Evolutionary conservation across 2,888 invertebrate species (phyloP), one percentile per base, ranked within the genome.

Genomic region (Tetragonisca angustula): DNA sequence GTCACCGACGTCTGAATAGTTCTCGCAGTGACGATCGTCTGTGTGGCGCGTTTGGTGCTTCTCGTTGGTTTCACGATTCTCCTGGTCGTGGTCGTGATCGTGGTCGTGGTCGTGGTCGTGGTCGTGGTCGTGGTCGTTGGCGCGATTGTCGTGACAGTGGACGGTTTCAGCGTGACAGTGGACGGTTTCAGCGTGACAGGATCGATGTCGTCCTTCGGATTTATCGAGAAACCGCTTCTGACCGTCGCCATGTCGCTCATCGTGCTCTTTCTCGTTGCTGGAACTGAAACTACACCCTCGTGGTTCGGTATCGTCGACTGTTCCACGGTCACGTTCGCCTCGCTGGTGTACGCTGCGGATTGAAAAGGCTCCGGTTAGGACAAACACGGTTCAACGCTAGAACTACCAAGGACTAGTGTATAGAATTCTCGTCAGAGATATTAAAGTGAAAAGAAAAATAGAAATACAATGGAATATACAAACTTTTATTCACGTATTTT

Each of bases 191-290:
- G 61, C 19, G 81, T 69, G 54, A 86, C 76, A 24, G 92, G 92
- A 56, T 92, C 92, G 73, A 93, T 91, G 17, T 92, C 91, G 76
- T 92, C 92, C 69, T 92, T 92, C 17, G 91, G 89, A 83, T 89
- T 91, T 32, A 89, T 89, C 52, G 89, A 85, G 77, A 69, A 64
- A 6, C 75, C 71, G 5, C 75, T 43, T 32, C 54, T 32, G n/a
- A 52, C 54, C 21, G 72, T 84, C 21, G 36, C 50, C 1, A 56
- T 17, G 15, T 84, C 81, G 36, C 50, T 74, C 4, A 49, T 15
- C 24, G 49, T 72, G 21, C 36, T 21, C 11, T 81, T 78, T 36
- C n/a, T 78, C 11, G 13, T 5, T 0, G 75, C 27, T 4, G 36
- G 27, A 15, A 52, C 21, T 11, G 70, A 43, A 6, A 61, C 61